Conservation (phyloP, 1,140 invertebrate species). For the Ostrea edulis region DNA sequence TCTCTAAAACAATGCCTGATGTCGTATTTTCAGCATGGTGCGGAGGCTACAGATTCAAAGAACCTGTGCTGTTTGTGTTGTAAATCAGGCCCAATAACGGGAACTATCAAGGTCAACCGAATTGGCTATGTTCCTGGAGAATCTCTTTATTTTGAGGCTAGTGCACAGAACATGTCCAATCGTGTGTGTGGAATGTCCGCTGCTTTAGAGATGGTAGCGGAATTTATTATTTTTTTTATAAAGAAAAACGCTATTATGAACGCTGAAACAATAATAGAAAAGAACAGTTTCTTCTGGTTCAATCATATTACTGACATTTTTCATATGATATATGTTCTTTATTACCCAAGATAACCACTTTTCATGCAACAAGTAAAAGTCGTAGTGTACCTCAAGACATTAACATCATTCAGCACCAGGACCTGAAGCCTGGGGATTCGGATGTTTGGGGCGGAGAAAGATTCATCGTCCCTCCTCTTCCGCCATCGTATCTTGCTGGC, state of each 20-base stretch:
- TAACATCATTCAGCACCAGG: conserved; percentile 58
- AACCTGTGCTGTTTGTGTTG: conserved; percentile 65
- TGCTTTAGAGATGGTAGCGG: not conserved
- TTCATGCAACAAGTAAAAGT: too few relatives aligned
- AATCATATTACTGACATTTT: not conserved
- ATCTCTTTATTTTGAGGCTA: conserved; percentile 44
- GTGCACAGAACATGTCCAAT: not conserved
- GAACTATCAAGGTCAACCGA: conserved; percentile 48
- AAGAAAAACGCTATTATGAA: too few relatives aligned
- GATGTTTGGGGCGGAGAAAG: conserved; percentile 56
- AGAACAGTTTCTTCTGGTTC: too few relatives aligned
- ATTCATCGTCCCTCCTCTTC: conserved; percentile 41
- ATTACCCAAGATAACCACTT: conserved; percentile 66
- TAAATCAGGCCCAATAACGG: conserved; percentile 63
- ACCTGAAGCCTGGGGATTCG: conserved; percentile 50
- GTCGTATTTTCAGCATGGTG: conserved; percentile 10
- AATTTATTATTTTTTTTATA: too few relatives aligned
- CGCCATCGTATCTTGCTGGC: conserved; percentile 40
- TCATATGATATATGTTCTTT: not conserved
- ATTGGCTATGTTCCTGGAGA: conserved; percentile 66
- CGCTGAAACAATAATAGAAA: too few relatives aligned
- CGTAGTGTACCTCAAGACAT: too few relatives aligned
- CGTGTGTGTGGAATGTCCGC: conserved; percentile 2
- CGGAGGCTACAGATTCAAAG: conserved; percentile 47
- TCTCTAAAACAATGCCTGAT: not conserved